Evolutionary conservation across 2,797 vertebrate genomes (phyloP).

Genomic region (Gymnothorax reevesii): DNA sequence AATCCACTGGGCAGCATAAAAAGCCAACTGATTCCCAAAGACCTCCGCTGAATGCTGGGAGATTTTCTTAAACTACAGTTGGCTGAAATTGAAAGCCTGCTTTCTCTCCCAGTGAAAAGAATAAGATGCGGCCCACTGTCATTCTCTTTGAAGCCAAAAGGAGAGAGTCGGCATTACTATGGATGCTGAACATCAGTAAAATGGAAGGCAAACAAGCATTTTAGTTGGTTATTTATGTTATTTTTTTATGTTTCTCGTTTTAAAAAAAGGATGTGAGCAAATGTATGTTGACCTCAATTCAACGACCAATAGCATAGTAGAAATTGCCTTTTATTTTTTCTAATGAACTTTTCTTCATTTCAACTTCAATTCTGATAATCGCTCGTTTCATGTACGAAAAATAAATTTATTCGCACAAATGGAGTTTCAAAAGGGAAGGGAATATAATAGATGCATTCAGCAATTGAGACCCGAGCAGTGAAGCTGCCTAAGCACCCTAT

Average conservation of each 20-base stretch:
- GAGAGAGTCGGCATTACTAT: neutral
- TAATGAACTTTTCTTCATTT: neutral
- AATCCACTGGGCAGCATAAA: slow-evolving; percentile 58
- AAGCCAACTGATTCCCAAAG: slow-evolving; percentile 55
- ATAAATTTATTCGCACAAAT: too few species aligned
- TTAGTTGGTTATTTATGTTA: neutral
- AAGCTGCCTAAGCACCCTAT: too few species aligned
- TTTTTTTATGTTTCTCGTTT: neutral
- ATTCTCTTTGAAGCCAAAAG: neutral
- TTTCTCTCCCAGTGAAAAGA: slow-evolving; percentile 32
- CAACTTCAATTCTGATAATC: neutral
- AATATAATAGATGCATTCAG: too few species aligned
- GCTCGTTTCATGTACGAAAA: too few species aligned
- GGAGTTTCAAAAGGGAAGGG: too few species aligned
- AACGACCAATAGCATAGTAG: neutral
- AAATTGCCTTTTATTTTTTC: neutral
- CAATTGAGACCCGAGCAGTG: too few species aligned
- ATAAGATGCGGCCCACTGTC: neutral
- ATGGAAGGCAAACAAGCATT: neutral
- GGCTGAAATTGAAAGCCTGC: slow-evolving; percentile 46
- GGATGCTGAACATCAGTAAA: neutral
- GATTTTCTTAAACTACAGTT: slow-evolving; percentile 58
- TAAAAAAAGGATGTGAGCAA: neutral
- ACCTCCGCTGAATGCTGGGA: slow-evolving; percentile 47
- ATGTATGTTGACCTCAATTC: neutral